These are phyloP conservation scores for Drosophila busckii DNA, from an alignment of 1,140 invertebrate species.

Conservation along the genomic window DNA sequence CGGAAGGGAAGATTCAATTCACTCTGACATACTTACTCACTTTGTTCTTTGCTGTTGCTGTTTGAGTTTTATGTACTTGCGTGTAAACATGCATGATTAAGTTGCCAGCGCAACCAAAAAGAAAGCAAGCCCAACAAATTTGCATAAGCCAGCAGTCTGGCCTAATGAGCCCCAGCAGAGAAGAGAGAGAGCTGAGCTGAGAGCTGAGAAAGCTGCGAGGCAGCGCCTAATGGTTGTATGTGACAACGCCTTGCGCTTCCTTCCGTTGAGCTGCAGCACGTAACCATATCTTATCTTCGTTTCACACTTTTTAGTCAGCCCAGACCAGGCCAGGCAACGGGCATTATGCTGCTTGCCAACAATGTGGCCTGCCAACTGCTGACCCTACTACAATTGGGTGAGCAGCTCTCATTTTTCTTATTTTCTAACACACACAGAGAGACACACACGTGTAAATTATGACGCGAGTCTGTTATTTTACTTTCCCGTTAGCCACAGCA, in stretches of 20 bases:
- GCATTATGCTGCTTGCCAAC: constrained; percentile 17
- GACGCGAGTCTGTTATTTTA: constrained; percentile 45
- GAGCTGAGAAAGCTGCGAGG: background rate
- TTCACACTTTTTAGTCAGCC: constrained; percentile 34
- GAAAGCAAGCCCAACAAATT: constrained; percentile 40
- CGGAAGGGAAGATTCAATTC: background rate
- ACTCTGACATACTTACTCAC: constrained; percentile 39
- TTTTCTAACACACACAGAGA: background rate
- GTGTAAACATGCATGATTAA: constrained; percentile 76
- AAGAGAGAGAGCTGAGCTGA: no score
- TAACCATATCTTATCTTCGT: constrained; percentile 30
- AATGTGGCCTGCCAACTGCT: constrained; percentile 32
- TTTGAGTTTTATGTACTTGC: constrained; percentile 72
- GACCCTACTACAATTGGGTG: constrained; percentile 10
- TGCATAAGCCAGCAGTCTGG: constrained; percentile 41
- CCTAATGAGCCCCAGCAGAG: constrained; percentile 28
- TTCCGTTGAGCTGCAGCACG: no score
- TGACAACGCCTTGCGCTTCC: constrained; percentile 15
- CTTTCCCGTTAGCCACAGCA: constrained; percentile 32
- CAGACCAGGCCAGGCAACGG: no score
- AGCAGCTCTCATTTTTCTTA: background rate
- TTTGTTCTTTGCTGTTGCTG: constrained; percentile 54
- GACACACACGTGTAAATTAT: constrained; percentile 42
- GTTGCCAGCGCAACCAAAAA: constrained; percentile 39
- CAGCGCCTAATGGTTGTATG: constrained; percentile 30